Base-by-base conservation (phyloP, 1,140 invertebrate species). In the Colletes gigas region DNA sequence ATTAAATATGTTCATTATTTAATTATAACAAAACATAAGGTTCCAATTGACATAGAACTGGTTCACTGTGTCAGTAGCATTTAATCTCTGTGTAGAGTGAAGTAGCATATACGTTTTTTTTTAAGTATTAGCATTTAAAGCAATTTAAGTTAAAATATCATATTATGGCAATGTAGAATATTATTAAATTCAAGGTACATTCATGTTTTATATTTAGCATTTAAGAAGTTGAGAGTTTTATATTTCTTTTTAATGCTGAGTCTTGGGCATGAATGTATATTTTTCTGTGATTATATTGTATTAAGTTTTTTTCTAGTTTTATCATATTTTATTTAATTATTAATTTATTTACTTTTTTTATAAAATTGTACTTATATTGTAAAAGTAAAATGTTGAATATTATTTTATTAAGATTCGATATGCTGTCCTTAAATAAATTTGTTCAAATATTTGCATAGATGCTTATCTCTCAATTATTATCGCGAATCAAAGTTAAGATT, bases 111-210 rank as follows among this genome's bases (percentile, higher is more conserved):
- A 76, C 30, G 30, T 30, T 30, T 30, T 30, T 2, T 77, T 76
- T 81, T 77, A 15, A 77, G 47, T 54, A 76, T 81, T 77, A 77
- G 73, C 47, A 19, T 69, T 63, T 62, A 52, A 68, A 69, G 19
- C 47, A 10, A 68, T 81, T 30, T 62, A 44, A 67, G 41, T 68
- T 6, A 41, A 44, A 47, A 19, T 47, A 52, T 3, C 15, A 63
- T n/a, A 52, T 60, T 9, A 44, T 41, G 21, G 12, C n/a, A 47
- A 69, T 44, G 14, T 76, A 47, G 65, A 62, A 66, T 68, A 52
- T 68, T 67, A 60, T 75, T 75, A 63, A 15, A 44, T 21, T 52
- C 10, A 41, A 30, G 41, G 14, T 75, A 52, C 65, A 67, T 67
- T 54, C 44, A 41, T 73, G 70, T 57, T 60, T 17, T 19, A 55